Evolutionary conservation across 2,113 vertebrate species (phyloP).

Genomic region (Colossoma macropomum): DNA sequence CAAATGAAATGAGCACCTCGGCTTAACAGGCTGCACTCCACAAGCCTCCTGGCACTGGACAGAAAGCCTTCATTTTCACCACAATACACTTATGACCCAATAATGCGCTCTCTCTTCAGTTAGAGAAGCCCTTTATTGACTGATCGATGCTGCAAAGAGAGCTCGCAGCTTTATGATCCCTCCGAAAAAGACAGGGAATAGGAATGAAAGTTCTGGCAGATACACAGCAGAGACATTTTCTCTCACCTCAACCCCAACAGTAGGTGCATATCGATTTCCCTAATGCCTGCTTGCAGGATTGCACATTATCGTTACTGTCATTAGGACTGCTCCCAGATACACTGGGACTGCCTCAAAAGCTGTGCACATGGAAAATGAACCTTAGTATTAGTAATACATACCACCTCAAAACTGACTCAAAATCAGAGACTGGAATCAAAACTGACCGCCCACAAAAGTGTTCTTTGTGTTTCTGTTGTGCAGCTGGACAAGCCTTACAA

Average conservation of each 20-base stretch:
- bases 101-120: conserved; percentile 50
- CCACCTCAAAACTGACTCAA: not conserved
- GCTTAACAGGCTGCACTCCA: conserved; percentile 10
- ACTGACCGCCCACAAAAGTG: too few relatives aligned
- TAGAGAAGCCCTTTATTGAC: conserved; percentile 51
- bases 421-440: not conserved
- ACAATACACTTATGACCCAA: conserved; percentile 47
- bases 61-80: conserved; percentile 51
- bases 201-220: conserved; percentile 40
- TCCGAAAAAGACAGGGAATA: conserved; percentile 36
- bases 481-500: too few relatives aligned
- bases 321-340: conserved; percentile 25
- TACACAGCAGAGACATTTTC: conserved; percentile 34
- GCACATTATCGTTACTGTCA: conserved; percentile 44
- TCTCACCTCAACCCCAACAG: conserved; percentile 30
- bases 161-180: conserved; percentile 55
- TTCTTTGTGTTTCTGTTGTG: too few relatives aligned
- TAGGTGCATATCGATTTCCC: conserved; percentile 56
- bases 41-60: conserved; percentile 24
- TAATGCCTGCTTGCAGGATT: conserved; percentile 36
- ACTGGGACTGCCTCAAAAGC: conserved; percentile 12
- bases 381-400: conserved; percentile 32
- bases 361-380: conserved; percentile 26
- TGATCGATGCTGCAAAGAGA: conserved; percentile 51
- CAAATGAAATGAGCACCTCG: not conserved